Conservation (phyloP, 2,888 invertebrate species). For the Morinoia aosen region DNA sequence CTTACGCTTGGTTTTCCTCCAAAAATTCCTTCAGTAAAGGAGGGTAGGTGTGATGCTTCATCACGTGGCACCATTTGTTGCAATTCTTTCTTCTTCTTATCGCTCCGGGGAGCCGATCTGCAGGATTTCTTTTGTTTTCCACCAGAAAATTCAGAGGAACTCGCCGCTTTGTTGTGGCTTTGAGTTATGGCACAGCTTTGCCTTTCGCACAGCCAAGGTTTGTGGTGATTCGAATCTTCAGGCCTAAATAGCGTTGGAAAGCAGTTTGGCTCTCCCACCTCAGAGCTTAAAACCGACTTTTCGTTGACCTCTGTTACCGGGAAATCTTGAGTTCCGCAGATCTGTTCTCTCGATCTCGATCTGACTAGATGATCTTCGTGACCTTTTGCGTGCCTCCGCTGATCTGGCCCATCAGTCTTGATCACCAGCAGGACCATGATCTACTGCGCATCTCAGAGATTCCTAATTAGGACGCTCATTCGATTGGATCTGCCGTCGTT, state of each 20-base stretch:
- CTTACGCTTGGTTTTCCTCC: neutral
- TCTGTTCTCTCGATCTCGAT: neutral
- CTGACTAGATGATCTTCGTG: neutral
- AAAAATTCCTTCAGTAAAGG: neutral
- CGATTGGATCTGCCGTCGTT: neutral
- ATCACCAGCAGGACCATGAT: neutral
- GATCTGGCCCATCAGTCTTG: neutral
- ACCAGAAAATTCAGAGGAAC: neutral
- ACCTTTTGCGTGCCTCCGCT: neutral
- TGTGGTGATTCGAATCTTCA: neutral
- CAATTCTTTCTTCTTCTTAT: conserved; percentile 6
- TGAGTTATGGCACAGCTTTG: neutral
- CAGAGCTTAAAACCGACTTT: neutral
- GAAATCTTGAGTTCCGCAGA: neutral
- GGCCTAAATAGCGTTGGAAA: neutral
- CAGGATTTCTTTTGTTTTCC: neutral
- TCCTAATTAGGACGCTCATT: neutral
- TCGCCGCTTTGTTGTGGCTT: neutral
- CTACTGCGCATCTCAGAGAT: neutral
- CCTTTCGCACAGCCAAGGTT: neutral
- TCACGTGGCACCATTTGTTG: neutral
- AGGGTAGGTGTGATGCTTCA: neutral
- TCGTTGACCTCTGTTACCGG: neutral
- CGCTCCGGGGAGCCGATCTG: neutral
- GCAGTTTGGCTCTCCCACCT: neutral